Conservation (phyloP, 1,140 invertebrate species). For the Ips typographus region DNA sequence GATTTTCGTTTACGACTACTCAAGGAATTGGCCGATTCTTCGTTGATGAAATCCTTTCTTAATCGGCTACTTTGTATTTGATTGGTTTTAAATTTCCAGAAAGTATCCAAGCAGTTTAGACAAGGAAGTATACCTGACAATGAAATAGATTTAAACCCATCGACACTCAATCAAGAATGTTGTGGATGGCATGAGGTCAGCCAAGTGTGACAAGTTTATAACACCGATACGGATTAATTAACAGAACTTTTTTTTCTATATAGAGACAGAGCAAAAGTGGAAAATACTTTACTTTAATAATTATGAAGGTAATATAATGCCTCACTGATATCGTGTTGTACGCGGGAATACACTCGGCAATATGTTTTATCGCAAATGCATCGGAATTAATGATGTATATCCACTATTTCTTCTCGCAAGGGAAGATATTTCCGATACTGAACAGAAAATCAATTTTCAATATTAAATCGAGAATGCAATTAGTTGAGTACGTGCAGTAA, state of each 20-base stretch:
- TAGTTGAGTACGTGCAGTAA: neutral
- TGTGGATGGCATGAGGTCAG: neutral
- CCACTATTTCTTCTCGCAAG: slow-evolving; percentile 16
- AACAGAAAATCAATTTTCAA: slow-evolving; percentile 6
- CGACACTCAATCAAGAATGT: neutral
- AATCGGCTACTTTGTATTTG: no score
- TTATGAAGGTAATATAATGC: slow-evolving; percentile 31
- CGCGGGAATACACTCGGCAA: slow-evolving; percentile 29
- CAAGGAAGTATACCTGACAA: no score
- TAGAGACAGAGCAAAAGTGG: slow-evolving; percentile 19
- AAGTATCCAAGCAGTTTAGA: no score
- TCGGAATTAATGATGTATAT: slow-evolving; percentile 35
- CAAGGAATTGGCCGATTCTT: no score
- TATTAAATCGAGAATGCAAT: neutral
- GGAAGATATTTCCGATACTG: slow-evolving; percentile 16
- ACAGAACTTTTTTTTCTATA: slow-evolving; percentile 12
- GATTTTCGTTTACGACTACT: slow-evolving; percentile 42
- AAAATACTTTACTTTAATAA: slow-evolving; percentile 26
- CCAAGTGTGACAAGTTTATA: slow-evolving; percentile 27
- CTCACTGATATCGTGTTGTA: slow-evolving; percentile 29
- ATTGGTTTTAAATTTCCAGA: no score
- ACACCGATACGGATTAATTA: slow-evolving; percentile 31
- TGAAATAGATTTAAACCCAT: neutral
- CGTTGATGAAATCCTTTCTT: no score
- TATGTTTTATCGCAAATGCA: slow-evolving; percentile 27